Evolutionary conservation across 2,888 invertebrate species (phyloP), one percentile per base, ranked within the genome.

Genomic region (Caradrina clavipalpis): DNA sequence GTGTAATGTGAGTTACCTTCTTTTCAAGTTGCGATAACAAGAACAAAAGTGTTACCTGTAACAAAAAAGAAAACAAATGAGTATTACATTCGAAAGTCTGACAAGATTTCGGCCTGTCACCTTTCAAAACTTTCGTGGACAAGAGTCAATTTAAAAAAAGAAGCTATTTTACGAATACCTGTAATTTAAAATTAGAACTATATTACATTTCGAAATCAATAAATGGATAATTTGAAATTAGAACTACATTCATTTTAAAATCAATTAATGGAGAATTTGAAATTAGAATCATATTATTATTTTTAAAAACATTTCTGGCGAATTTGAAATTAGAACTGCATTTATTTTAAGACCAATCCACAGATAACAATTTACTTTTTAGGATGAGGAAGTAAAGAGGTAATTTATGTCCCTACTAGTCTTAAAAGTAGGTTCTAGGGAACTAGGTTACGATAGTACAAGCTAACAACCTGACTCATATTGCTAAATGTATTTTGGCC

Each of bases 401-500:
- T 64, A 61, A 51, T 72, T 49, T 67, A 63, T 72, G 57, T 39
- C 50, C 15, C 21, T 57, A 35, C 50, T 22, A 39, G 39, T 45
- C 42, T 22, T 59, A 17, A 22, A 56, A 42, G 54, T 47, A 54
- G 6, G 58, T 51, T 47, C 53, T 11, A 60, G 50, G 57, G 51
- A 77, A 77, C 67, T 77, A 61, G 78, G 60, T 55, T 72, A 54
- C 63, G 11, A 64, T 67, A 76, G 61, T 61, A 73, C 61, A 60
- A 53, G 13, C 56, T 31, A 50, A 51, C 58, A 57, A 42, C 57
- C 56, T 58, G 47, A 21, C 22, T 54, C 8, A 57, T 66, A 75
- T 79, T 79, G 60, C 80, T 64, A 61, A 69, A 79, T 69, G 69
- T 57, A 64, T 76, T 76, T 69, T 72, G 63, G 60, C 80, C 80